A percentile compares a stretch with the other conserved stretches of the same genome.
Evolutionary conservation across 1,140 invertebrate genomes (phyloP).

Genomic region (Drosophila miranda): DNA sequence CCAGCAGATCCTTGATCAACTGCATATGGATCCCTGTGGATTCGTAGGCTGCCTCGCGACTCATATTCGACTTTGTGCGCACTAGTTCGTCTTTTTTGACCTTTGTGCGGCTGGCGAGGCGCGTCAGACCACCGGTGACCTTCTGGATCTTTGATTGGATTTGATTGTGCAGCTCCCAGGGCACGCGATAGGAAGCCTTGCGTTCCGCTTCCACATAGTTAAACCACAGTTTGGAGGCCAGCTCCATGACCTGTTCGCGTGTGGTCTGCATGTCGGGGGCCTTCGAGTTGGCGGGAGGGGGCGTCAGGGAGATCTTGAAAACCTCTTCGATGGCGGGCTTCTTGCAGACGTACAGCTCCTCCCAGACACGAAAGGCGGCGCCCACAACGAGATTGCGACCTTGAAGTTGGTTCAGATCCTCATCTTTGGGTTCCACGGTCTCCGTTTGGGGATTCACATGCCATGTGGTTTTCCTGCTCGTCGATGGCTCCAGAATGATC

Average conservation of each 20-base stretch:
- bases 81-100: conserved; percentile 88
- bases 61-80: conserved; percentile 82
- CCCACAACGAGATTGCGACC: conserved; percentile 93
- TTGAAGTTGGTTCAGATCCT: conserved; percentile 90
- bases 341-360: conserved; percentile 97
- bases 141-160: conserved; percentile 98
- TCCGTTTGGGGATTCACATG: conserved; percentile 91
- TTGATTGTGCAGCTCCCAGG: conserved; percentile 96
- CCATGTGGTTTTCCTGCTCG: conserved; percentile 89
- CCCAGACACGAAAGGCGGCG: conserved; percentile 97
- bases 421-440: conserved; percentile 88
- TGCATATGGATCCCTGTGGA: conserved; percentile 83
- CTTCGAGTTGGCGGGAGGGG: conserved; percentile 87
- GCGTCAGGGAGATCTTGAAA: conserved; percentile 92
- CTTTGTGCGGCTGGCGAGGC: conserved; percentile 93
- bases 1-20: conserved; percentile 84
- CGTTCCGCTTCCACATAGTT: conserved; percentile 95
- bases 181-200: conserved; percentile 91
- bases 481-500: conserved; percentile 90
- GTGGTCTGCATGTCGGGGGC: conserved; percentile 91
- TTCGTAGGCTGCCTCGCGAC: conserved; percentile 81
- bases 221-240: conserved; percentile 93
- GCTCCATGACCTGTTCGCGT: conserved; percentile 92
- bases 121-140: conserved; percentile 95
- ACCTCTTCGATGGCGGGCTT: conserved; percentile 97